Conservation (phyloP, 2,797 vertebrate genomes). For the Diplodus sargus region DNA sequence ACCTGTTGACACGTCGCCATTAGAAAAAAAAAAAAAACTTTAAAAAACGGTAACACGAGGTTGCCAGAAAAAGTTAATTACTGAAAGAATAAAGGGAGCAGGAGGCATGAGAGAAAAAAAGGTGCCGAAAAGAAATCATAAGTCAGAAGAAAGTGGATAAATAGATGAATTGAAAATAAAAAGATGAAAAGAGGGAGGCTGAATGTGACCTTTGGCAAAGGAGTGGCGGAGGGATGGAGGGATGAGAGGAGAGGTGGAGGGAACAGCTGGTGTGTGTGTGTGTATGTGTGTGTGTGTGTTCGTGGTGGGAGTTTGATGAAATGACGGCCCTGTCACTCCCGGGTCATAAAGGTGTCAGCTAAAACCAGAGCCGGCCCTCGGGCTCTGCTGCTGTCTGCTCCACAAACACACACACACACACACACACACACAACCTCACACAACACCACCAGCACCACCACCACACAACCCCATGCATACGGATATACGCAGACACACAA, state of each 20-base stretch:
- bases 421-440: constrained; percentile 1
- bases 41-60: neutral
- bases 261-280: constrained; percentile 73
- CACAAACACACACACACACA: constrained; percentile 9
- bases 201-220: constrained; percentile 75
- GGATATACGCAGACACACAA: neutral
- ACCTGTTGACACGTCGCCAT: constrained; percentile 23
- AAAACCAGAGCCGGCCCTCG: constrained; percentile 56
- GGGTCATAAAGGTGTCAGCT: constrained; percentile 79
- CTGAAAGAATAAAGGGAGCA: constrained; percentile 13
- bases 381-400: constrained; percentile 42
- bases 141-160: constrained; percentile 39
- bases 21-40: no score
- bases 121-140: constrained; percentile 24
- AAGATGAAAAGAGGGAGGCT: constrained; percentile 46
- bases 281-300: constrained; percentile 40
- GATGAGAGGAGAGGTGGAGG: constrained; percentile 60
- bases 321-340: constrained; percentile 73
- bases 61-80: constrained; percentile 30
- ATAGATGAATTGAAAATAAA: constrained; percentile 26
- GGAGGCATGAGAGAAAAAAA: constrained; percentile 14
- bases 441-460: neutral
- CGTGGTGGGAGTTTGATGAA: constrained; percentile 65
- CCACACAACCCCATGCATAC: neutral
- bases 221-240: constrained; percentile 63